Evolutionary conservation across 2,888 invertebrate species (phyloP).

Genomic region (Archaeoteleia sp.): DNA sequence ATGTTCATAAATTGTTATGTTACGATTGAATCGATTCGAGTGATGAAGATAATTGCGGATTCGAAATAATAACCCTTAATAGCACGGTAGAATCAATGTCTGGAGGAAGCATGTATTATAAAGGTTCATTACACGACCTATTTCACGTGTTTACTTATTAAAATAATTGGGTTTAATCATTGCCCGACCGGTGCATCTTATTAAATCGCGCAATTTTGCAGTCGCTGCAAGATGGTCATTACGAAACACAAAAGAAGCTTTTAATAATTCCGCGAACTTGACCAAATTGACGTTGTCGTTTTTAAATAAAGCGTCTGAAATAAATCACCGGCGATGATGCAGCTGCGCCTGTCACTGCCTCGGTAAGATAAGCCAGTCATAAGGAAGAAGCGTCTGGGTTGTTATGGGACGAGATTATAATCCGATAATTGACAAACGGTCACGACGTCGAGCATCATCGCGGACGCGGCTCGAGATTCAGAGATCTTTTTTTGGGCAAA

Average conservation of each 20-base stretch:
- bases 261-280: too few species aligned
- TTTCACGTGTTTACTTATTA: constrained; percentile 49
- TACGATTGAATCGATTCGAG: constrained; percentile 18
- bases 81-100: constrained; percentile 29
- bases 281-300: too few species aligned
- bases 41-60: constrained; percentile 35
- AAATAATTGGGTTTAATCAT: constrained; percentile 48
- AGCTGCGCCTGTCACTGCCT: too few species aligned
- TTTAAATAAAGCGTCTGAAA: too few species aligned
- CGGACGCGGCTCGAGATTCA: too few species aligned
- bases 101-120: constrained; percentile 11
- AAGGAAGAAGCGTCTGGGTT: constrained; percentile 3
- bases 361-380: constrained; percentile 1
- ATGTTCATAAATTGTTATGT: constrained; percentile 23
- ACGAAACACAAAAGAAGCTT: too few species aligned
- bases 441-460: too few species aligned
- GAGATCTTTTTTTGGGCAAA: constrained; percentile 6
- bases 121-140: constrained; percentile 29
- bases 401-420: too few species aligned
- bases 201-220: constrained; percentile 48
- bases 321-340: too few species aligned
- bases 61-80: constrained; percentile 40
- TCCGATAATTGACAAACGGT: constrained; percentile 31
- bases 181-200: constrained; percentile 46
- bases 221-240: constrained; percentile 21